phyloP scores from a whole-genome alignment of 2,797 vertebrate genomes.

The Mormyrus hasselquistii region DNA sequence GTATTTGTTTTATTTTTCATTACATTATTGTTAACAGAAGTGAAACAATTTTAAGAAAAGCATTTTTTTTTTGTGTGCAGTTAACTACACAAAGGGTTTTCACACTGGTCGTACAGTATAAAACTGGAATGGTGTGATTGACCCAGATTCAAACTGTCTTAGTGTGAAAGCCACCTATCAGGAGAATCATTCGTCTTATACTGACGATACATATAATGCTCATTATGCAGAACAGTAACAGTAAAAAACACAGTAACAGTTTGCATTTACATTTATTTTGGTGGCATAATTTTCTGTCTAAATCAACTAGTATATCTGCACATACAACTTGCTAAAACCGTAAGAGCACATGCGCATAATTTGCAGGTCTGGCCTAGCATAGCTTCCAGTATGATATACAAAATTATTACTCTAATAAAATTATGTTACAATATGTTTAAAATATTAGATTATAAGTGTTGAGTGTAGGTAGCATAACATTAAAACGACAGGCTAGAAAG shows the following conservation, averaged over 20 bases:
- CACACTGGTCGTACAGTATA: background rate
- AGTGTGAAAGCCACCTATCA: background rate
- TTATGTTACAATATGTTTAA: background rate
- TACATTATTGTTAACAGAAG: background rate
- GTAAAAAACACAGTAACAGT: background rate
- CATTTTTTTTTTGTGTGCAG: background rate
- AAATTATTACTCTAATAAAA: background rate
- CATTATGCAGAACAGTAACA: background rate
- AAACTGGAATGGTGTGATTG: background rate
- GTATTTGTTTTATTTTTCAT: background rate
- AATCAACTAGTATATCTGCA: background rate
- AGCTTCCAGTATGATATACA: background rate
- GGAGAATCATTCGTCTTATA: background rate
- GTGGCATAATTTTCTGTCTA: background rate
- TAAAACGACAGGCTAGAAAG: background rate
- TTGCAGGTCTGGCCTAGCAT: background rate
- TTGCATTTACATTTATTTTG: background rate
- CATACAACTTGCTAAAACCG: background rate
- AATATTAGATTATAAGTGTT: background rate
- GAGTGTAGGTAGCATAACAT: background rate
- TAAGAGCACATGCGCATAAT: background rate
- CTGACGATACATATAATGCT: background rate
- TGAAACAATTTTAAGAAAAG: background rate
- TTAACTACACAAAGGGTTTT: background rate
- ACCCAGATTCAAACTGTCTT: background rate